A percentile compares a stretch with the other conserved stretches of the same genome.
phyloP scores from a whole-genome alignment of 2,113 vertebrate genomes.

The Psophia crepitans region DNA sequence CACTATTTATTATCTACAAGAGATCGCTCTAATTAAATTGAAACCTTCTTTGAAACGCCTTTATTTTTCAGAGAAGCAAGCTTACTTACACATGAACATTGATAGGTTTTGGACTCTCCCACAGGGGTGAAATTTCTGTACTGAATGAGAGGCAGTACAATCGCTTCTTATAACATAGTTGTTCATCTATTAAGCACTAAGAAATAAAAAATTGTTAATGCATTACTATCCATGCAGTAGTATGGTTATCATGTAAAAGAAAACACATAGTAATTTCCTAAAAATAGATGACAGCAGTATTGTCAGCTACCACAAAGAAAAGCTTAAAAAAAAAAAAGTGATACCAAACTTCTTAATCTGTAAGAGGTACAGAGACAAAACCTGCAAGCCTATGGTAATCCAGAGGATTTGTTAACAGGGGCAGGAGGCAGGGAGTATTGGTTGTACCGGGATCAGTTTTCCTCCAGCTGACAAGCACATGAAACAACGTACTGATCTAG shows the following conservation, averaged over 20 bases:
- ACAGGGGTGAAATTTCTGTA: constrained; percentile 57
- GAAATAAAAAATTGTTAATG: neutral
- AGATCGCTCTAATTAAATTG: neutral
- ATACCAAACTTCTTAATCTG: no score
- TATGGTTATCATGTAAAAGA: neutral
- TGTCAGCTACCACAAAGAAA: neutral
- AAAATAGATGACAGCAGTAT: neutral
- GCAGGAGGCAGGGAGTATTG: neutral
- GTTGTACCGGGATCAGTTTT: neutral
- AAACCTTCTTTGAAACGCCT: neutral
- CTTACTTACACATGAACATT: constrained; percentile 67
- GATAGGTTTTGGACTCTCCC: constrained; percentile 67
- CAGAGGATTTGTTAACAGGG: neutral
- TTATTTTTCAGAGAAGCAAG: neutral
- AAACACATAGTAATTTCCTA: neutral
- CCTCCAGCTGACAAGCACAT: neutral
- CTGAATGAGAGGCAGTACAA: constrained; percentile 76
- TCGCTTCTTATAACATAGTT: constrained; percentile 76
- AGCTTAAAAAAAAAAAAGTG: neutral
- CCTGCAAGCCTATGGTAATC: neutral
- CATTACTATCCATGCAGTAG: neutral
- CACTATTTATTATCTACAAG: neutral
- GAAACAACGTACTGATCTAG: neutral
- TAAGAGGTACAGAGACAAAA: neutral
- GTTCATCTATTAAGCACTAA: constrained; percentile 79